phyloP scores from a whole-genome alignment of 2,113 vertebrate species.

The Poeciliopsis turrubarensis region DNA sequence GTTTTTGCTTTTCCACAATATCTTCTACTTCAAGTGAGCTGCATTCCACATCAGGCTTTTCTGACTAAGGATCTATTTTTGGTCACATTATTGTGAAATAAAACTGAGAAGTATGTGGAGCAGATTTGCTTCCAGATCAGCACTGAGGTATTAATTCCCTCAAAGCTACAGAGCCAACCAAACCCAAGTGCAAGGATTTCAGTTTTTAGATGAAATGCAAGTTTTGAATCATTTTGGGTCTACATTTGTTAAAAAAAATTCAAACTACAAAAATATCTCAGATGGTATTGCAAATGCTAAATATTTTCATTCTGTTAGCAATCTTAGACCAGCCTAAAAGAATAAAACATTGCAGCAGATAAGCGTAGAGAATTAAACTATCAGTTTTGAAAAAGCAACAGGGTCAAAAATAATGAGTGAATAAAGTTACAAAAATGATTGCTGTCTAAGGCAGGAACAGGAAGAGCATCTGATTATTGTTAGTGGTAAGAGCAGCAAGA shows the following conservation, averaged over 20 bases:
- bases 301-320: background rate
- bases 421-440: background rate
- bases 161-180: constrained; percentile 11
- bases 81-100: constrained; percentile 50
- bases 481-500: background rate
- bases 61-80: constrained; percentile 51
- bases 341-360: background rate
- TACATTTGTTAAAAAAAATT: background rate
- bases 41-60: constrained; percentile 51
- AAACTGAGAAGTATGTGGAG: constrained; percentile 47
- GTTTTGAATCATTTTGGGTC: background rate
- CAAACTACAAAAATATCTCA: background rate
- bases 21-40: constrained; percentile 41
- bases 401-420: background rate
- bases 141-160: constrained; percentile 34
- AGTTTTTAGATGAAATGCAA: constrained; percentile 6
- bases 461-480: background rate
- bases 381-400: background rate
- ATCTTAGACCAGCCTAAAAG: background rate
- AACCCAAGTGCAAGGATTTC: constrained; percentile 12
- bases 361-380: background rate
- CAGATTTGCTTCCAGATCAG: constrained; percentile 51
- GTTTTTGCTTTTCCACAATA: constrained; percentile 22
- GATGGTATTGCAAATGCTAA: background rate
- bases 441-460: background rate